These are phyloP conservation scores for Bombylius major DNA, from an alignment of 2,888 invertebrate genomes.

Conservation along the genomic window DNA sequence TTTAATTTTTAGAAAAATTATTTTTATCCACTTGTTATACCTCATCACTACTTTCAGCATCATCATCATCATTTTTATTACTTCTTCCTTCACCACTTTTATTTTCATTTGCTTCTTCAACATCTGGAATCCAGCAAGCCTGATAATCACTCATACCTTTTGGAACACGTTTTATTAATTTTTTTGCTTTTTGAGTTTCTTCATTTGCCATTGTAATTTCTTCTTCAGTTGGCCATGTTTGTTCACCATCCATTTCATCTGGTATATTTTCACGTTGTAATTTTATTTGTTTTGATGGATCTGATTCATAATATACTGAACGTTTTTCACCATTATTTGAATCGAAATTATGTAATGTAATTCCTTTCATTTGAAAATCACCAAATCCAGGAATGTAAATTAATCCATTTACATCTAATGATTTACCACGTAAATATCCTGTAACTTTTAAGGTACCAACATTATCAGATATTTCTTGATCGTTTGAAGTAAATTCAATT, in stretches of 20 bases:
- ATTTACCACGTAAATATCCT: constrained; percentile 75
- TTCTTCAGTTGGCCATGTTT: constrained; percentile 93
- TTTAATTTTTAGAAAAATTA: background rate
- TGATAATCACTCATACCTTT: constrained; percentile 97
- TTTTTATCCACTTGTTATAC: background rate
- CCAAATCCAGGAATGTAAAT: constrained; percentile 88
- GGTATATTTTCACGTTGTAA: constrained; percentile 68
- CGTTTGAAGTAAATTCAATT: constrained; percentile 48
- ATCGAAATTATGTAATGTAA: constrained; percentile 53
- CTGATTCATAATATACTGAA: constrained; percentile 41
- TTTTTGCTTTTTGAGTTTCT: constrained; percentile 45
- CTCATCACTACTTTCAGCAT: constrained; percentile 14
- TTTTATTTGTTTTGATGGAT: constrained; percentile 57
- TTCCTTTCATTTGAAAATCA: constrained; percentile 80
- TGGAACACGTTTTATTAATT: constrained; percentile 68
- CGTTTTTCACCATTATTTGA: constrained; percentile 27
- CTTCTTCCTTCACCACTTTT: constrained; percentile 26
- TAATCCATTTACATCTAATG: constrained; percentile 74
- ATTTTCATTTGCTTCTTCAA: constrained; percentile 44
- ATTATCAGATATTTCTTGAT: constrained; percentile 25
- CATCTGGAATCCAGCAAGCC: constrained; percentile 82
- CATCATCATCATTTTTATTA: constrained; percentile 19
- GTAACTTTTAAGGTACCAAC: constrained; percentile 63
- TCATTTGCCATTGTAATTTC: constrained; percentile 61
- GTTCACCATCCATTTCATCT: constrained; percentile 89